Conservation (phyloP, 2,888 invertebrate genomes). For the Leptinotarsa rubiginosa region DNA sequence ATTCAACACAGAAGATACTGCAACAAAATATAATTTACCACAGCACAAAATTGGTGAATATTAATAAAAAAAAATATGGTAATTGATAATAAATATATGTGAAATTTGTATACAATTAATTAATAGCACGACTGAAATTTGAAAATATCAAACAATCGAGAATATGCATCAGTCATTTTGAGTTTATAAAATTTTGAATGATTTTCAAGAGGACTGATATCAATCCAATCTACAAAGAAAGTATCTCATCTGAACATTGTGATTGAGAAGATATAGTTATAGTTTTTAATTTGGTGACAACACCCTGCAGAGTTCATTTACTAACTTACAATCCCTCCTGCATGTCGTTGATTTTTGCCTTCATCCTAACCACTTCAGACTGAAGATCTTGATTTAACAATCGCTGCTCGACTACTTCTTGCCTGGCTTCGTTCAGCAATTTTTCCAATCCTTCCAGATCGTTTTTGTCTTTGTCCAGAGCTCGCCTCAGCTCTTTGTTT, state of each 20-base stretch:
- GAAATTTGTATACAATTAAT: too few species aligned
- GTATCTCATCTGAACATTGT: not conserved
- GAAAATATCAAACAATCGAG: too few species aligned
- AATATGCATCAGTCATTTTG: too few species aligned
- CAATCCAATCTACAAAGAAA: too few species aligned
- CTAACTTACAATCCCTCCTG: constrained; percentile 68
- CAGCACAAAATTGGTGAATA: not conserved
- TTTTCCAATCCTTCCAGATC: constrained; percentile 71
- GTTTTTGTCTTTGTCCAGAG: constrained; percentile 65
- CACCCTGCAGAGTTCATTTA: constrained; percentile 21
- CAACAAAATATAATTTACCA: not conserved
- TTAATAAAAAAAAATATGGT: too few species aligned
- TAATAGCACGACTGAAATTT: too few species aligned
- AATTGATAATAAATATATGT: not conserved
- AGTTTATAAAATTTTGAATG: too few species aligned
- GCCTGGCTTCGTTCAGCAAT: constrained; percentile 70
- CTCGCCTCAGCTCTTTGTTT: constrained; percentile 64
- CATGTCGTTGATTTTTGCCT: constrained; percentile 69
- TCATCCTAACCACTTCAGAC: constrained; percentile 72
- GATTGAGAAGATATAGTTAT: too few species aligned
- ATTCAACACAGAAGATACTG: constrained; percentile 22
- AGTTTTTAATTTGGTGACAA: too few species aligned
- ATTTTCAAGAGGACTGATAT: too few species aligned
- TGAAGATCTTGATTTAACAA: constrained; percentile 75
- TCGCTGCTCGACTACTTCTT: constrained; percentile 74